phyloP scores from a whole-genome alignment of 2,888 invertebrate species.

The Protodeltote pygarga region DNA sequence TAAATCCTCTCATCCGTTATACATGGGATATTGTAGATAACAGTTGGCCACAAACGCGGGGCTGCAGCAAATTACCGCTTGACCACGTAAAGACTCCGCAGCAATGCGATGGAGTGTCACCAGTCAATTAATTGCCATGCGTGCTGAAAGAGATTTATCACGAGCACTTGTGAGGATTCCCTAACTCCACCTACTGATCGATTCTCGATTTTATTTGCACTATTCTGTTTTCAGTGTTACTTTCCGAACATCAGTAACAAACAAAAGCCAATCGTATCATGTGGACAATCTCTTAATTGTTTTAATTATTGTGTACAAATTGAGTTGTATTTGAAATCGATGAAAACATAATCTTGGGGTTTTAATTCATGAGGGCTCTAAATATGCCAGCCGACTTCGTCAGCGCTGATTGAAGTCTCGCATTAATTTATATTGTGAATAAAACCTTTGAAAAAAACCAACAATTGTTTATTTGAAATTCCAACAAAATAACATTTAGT shows the following conservation, averaged over 20 bases:
- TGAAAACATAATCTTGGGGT: constrained; percentile 68
- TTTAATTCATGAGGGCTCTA: constrained; percentile 81
- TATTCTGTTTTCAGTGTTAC: constrained; percentile 40
- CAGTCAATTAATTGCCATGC: constrained; percentile 76
- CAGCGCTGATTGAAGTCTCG: constrained; percentile 75
- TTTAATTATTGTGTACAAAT: constrained; percentile 80
- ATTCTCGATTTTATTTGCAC: constrained; percentile 42
- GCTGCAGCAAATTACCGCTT: constrained; percentile 69
- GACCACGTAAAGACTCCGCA: constrained; percentile 63
- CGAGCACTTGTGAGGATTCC: constrained; percentile 74
- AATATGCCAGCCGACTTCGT: constrained; percentile 69
- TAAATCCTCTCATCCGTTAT: neutral
- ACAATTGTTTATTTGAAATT: constrained; percentile 85
- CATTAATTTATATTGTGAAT: constrained; percentile 79
- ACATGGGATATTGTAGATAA: constrained; percentile 22
- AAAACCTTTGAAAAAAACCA: constrained; percentile 70
- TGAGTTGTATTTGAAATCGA: constrained; percentile 72
- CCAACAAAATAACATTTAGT: constrained; percentile 86
- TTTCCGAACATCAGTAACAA: constrained; percentile 33
- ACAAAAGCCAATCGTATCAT: constrained; percentile 44
- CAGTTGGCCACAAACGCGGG: constrained; percentile 47
- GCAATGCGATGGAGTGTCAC: constrained; percentile 53
- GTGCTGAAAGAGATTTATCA: constrained; percentile 79
- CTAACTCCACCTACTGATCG: constrained; percentile 43
- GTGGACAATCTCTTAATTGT: constrained; percentile 59